Base-by-base conservation (phyloP, 2,113 vertebrate species). In the Gulo gulo region DNA sequence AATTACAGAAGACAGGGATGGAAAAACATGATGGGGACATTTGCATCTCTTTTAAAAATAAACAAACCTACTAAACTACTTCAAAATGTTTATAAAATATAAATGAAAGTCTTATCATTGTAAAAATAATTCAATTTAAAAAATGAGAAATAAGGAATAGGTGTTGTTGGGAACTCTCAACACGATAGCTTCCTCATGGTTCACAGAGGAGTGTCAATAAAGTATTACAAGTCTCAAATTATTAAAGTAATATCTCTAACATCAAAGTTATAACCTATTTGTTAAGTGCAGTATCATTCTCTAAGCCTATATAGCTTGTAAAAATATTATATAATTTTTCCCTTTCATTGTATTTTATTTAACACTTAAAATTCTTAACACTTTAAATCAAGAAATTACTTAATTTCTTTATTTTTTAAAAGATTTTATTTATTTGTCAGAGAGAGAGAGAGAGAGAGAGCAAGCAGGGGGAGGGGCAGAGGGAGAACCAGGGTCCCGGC, bases 321-420 rank as follows among this genome's bases (percentile, higher is more conserved):
- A 87, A 79, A n/a, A n/a, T 87, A 26, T n/a, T n/a, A n/a, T n/a
- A n/a, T n/a, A n/a, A 88, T 59, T 88, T 88, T 93, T 78, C n/a
- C n/a, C 16, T 59, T 59, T 88, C 7, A 80, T 24, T 78, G 12
- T 86, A 9, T 78, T 55, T 34, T 52, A 52, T 67, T 67, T 34
- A 65, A 34, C 63, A 65, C 31, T 65, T 65, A 16, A 65, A 65
- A 65, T 65, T 65, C 63, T 34, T 65, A 67, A 34, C 65, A 67
- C 31, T 18, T 67, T 67, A n/a, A 67, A 67, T 18, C 16, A 67
- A 67, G 23, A 61, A 61, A 61, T 31, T 31, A 14, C 14, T 67
- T 34, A 67, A 34, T 67, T 67, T n/a, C 15, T 18, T 65, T 65
- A 13, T 31, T 31, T 65, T 31, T 31, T 24, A 8, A 61, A 31